Evolutionary conservation across 1,140 invertebrate genomes (phyloP).

Genomic region (Spodoptera frugiperda): DNA sequence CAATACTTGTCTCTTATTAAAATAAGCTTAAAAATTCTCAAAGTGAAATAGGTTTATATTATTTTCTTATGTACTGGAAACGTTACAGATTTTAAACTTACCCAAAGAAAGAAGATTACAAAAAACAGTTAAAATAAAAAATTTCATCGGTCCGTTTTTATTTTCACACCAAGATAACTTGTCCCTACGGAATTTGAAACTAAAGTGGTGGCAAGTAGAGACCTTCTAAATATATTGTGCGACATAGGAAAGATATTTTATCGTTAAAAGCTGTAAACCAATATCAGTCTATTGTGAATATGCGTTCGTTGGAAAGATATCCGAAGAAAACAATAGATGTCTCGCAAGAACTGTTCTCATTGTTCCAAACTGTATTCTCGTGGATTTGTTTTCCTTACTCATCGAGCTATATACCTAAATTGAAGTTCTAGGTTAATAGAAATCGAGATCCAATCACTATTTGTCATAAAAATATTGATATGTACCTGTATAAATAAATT

Average conservation of each 20-base stretch:
- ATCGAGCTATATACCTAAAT: background rate
- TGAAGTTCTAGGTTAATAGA: background rate
- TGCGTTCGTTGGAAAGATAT: slow-evolving; percentile 67
- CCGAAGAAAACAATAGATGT: slow-evolving; percentile 70
- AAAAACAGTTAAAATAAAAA: slow-evolving; percentile 14
- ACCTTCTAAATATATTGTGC: slow-evolving; percentile 20
- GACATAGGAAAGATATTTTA: slow-evolving; percentile 53
- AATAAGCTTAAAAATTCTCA: no score
- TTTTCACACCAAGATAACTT: background rate
- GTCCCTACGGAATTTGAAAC: slow-evolving; percentile 1
- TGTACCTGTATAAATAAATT: no score
- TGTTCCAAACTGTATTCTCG: slow-evolving; percentile 54
- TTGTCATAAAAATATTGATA: no score
- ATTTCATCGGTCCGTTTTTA: background rate
- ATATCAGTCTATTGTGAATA: slow-evolving; percentile 71
- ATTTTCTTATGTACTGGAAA: background rate
- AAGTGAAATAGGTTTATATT: background rate
- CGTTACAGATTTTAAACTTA: background rate
- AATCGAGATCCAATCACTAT: no score
- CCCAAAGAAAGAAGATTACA: slow-evolving; percentile 9
- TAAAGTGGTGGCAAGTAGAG: slow-evolving; percentile 18
- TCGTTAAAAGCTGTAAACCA: slow-evolving; percentile 64
- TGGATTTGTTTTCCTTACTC: slow-evolving; percentile 2
- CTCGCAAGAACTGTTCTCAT: slow-evolving; percentile 67
- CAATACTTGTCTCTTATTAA: no score